Conservation (phyloP, 2,113 vertebrate species). For the Archocentrus centrarchus region DNA sequence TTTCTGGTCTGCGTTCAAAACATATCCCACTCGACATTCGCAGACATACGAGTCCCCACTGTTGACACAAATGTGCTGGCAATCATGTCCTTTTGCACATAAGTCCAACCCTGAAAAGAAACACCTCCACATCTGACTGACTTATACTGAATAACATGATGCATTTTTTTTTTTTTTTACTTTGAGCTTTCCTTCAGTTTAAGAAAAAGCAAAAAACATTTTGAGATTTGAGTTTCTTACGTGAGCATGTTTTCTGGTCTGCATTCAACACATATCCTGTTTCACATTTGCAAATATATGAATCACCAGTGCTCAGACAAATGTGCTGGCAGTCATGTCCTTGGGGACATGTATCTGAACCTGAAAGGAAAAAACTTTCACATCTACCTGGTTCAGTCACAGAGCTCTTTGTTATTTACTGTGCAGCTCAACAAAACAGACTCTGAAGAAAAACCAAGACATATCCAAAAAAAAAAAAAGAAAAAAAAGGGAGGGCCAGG, state of each 20-base stretch:
- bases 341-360: conserved; percentile 73
- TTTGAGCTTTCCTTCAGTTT: background rate
- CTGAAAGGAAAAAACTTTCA: conserved; percentile 63
- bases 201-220: background rate
- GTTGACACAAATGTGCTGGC: conserved; percentile 79
- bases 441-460: background rate
- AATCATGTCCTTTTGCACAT: conserved; percentile 74
- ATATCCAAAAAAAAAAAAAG: too few relatives aligned
- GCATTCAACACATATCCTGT: conserved; percentile 80
- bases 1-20: conserved; percentile 79
- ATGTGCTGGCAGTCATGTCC: conserved; percentile 82
- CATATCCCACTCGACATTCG: conserved; percentile 76
- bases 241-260: conserved; percentile 82
- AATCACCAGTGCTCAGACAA: conserved; percentile 75
- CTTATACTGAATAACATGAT: background rate
- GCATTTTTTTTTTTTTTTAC: background rate
- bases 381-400: background rate
- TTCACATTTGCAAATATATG: conserved; percentile 77
- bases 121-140: background rate
- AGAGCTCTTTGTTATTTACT: too few relatives aligned
- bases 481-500: too few relatives aligned
- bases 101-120: conserved; percentile 39
- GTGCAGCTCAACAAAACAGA: background rate
- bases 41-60: conserved; percentile 66
- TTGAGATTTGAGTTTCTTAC: conserved; percentile 16